phyloP scores from a whole-genome alignment of 2,888 invertebrate species.

The Lamproptera curius region DNA sequence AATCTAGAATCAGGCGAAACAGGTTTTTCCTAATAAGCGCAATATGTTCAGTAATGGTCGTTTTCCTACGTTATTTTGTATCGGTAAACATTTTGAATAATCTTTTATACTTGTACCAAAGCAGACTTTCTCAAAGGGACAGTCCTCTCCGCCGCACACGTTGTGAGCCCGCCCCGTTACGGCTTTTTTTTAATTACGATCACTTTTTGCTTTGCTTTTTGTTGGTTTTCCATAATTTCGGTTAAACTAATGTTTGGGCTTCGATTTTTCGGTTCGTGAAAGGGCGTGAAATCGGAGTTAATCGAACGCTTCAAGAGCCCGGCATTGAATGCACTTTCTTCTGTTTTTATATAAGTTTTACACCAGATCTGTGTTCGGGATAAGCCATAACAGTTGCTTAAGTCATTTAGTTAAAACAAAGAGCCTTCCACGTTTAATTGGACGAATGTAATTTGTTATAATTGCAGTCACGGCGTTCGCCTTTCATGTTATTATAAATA shows the following conservation, averaged over 20 bases:
- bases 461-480: slow-evolving; percentile 43
- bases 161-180: slow-evolving; percentile 39
- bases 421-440: slow-evolving; percentile 38
- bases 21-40: no score
- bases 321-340: slow-evolving; percentile 67
- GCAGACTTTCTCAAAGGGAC: slow-evolving; percentile 24
- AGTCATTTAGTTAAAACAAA: no score
- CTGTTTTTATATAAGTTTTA: slow-evolving; percentile 25
- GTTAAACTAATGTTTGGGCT: slow-evolving; percentile 77
- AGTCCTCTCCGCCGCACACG: slow-evolving; percentile 42
- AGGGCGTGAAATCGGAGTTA: slow-evolving; percentile 76
- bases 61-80: no score
- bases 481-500: slow-evolving; percentile 38
- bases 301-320: slow-evolving; percentile 71
- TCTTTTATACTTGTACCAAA: slow-evolving; percentile 11
- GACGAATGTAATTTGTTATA: slow-evolving; percentile 45
- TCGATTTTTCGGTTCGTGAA: slow-evolving; percentile 78
- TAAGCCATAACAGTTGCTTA: no score
- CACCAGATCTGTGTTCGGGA: neutral
- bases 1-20: no score
- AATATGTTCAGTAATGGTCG: no score
- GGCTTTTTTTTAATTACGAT: slow-evolving; percentile 36
- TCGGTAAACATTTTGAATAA: no score
- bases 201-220: slow-evolving; percentile 63
- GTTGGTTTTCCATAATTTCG: slow-evolving; percentile 72